A percentile compares a stretch with the other conserved stretches of the same genome.
Evolutionary conservation across 2,113 vertebrate genomes (phyloP).

Genomic region (Numenius arquata): DNA sequence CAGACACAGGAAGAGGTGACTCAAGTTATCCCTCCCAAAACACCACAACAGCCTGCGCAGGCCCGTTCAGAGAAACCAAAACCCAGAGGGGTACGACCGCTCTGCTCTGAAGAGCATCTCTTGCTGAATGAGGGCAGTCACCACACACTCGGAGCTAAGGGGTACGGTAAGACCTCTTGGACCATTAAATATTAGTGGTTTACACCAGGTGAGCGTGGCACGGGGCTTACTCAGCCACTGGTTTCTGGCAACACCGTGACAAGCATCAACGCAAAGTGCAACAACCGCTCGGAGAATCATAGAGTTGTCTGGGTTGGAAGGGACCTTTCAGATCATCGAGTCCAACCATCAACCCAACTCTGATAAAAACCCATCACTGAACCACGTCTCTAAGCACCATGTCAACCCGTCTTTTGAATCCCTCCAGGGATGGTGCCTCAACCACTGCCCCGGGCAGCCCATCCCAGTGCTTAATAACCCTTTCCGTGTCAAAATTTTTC

Average conservation of each 20-base stretch:
- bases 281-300: neutral
- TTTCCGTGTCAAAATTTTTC: too few relatives aligned
- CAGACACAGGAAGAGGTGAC: neutral
- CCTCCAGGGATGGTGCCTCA: too few relatives aligned
- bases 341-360: too few relatives aligned
- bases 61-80: too few relatives aligned
- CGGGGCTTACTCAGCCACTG: neutral
- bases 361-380: too few relatives aligned
- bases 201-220: neutral
- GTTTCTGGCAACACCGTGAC: neutral
- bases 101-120: neutral
- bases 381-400: too few relatives aligned
- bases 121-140: neutral
- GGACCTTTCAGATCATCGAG: too few relatives aligned
- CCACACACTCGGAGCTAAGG: neutral
- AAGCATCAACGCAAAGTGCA: neutral
- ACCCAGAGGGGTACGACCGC: fast-evolving
- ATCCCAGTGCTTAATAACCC: too few relatives aligned
- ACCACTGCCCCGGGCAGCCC: too few relatives aligned
- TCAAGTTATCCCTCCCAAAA: neutral
- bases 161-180: fast-evolving
- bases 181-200: neutral
- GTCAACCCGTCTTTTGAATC: too few relatives aligned
- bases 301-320: too few relatives aligned
- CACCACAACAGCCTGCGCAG: too few relatives aligned